Base-by-base conservation (phyloP, 2,797 vertebrate genomes). In the Myiothlypis coronata region DNA sequence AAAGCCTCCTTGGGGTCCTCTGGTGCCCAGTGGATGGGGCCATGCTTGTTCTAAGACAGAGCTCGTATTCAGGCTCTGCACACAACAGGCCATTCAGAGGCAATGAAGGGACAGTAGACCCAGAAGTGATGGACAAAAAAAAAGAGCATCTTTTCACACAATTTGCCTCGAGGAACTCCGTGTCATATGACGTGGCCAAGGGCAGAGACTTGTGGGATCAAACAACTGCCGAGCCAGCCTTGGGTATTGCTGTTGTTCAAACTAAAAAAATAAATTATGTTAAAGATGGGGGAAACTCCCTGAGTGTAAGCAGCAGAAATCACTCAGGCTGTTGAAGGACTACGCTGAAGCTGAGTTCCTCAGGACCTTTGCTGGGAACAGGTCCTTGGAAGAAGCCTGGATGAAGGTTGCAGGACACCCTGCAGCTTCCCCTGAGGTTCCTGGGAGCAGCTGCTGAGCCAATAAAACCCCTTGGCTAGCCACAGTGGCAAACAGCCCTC, bases 31-130 rank as follows among this genome's bases (percentile, higher is more conserved):
- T 1, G 1, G 34, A 74, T 57, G 84, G 44, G 87, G 83, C n/a
- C 79, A 56, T 52, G 64, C 75, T 2, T 1, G 18, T 49, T 59
- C 52, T 5, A 3, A 30, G 64, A 96, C 90, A 96, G 87, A 96
- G 89, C 75, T 85, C 2, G 8, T 39, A 92, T 93, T 93, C 87
- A 95, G 41, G 1, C 35, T 32, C 63, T 12, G 50, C 5, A 7
- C 59, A 96, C 93, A 96, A 94, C 41, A 0, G 68, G 68, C 68
- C 84, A 91, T 95, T 96, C 91, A 93, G 41, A 59, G 60, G 65
- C 44, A 64, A 65, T 27, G 52, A 82, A 64, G 87, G 83, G 71
- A 92, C 84, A 94, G 87, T 35, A 71, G 77, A 95, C 89, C 46
- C 87, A 87, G 56, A 85, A 87, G 41, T 22, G 67, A 53, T 61